Evolutionary conservation across 2,797 vertebrate species (phyloP).

Genomic region (Sebastes variabilis): DNA sequence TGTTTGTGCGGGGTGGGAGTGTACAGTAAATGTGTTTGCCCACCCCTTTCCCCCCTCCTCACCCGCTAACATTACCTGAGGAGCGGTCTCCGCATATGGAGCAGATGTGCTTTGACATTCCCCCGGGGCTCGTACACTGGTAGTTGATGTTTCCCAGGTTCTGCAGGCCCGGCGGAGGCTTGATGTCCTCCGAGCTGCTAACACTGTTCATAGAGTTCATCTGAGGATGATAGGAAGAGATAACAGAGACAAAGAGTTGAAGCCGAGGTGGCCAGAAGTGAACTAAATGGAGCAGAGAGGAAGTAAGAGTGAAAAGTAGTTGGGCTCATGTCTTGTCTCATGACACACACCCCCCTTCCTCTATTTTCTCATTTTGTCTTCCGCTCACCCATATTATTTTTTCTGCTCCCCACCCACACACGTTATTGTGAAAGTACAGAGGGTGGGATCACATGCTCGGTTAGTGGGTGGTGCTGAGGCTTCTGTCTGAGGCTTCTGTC

Average conservation of each 20-base stretch:
- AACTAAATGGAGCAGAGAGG: constrained; percentile 41
- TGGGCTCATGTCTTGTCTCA: constrained; percentile 28
- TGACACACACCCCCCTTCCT: constrained; percentile 61
- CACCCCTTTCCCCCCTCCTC: background rate
- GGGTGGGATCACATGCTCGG: constrained; percentile 65
- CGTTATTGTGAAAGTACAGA: constrained; percentile 62
- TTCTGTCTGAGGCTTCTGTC: constrained; percentile 32
- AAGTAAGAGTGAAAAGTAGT: constrained; percentile 51
- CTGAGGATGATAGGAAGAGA: constrained; percentile 74
- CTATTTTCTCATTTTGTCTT: constrained; percentile 58
- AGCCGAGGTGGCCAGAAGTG: constrained; percentile 17
- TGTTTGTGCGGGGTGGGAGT: background rate
- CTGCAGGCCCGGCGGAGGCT: constrained; percentile 89
- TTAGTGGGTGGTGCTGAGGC: constrained; percentile 47
- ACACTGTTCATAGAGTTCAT: constrained; percentile 88
- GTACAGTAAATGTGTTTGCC: background rate
- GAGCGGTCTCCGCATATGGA: constrained; percentile 97
- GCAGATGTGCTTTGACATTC: constrained; percentile 95
- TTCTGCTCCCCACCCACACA: constrained; percentile 52
- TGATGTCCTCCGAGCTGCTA: constrained; percentile 91
- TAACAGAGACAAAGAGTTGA: constrained; percentile 27
- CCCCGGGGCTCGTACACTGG: constrained; percentile 89
- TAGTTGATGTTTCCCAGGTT: constrained; percentile 90
- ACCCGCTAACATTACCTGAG: constrained; percentile 84
- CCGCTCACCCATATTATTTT: constrained; percentile 32